Percentiles rank a stretch among this genome's conserved stretches.
phyloP scores from a whole-genome alignment of 2,888 invertebrate species.

The Chymomyza fuscimana region DNA sequence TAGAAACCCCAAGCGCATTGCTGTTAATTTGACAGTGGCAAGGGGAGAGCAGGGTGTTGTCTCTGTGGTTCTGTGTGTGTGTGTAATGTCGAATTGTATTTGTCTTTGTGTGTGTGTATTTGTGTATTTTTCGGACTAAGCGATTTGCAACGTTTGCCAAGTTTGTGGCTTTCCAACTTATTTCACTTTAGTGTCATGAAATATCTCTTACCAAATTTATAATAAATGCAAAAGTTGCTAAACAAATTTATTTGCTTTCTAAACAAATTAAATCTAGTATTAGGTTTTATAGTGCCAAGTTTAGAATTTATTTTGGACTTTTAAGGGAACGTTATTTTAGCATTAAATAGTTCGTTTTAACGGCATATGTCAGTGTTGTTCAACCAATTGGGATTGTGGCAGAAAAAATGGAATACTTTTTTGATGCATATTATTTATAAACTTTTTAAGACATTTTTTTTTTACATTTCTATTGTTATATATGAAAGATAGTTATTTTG shows the following conservation, averaged over 20 bases:
- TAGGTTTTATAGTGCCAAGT: too few relatives aligned
- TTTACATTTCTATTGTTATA: too few relatives aligned
- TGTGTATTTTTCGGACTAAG: slow-evolving; percentile 10
- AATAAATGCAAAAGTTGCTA: too few relatives aligned
- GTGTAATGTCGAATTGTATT: slow-evolving; percentile 14
- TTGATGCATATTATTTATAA: too few relatives aligned
- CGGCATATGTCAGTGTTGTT: too few relatives aligned
- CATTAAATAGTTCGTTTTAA: too few relatives aligned
- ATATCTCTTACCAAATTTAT: not conserved
- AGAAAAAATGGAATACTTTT: too few relatives aligned
- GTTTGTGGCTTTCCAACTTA: not conserved
- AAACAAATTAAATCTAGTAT: not conserved
- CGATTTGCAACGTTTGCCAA: not conserved
- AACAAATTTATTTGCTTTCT: not conserved
- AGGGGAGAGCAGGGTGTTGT: not conserved
- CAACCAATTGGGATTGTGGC: too few relatives aligned
- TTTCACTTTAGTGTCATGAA: not conserved
- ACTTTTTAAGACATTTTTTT: too few relatives aligned
- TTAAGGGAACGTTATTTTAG: too few relatives aligned
- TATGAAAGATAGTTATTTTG: too few relatives aligned
- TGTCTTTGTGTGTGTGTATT: not conserved
- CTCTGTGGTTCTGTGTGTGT: slow-evolving; percentile 8
- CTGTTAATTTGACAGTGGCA: slow-evolving; percentile 43
- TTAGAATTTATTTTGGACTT: too few relatives aligned
- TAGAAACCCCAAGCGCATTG: not conserved